Conservation (phyloP, 2,888 invertebrate species). For the Aleiodes alternator region DNA sequence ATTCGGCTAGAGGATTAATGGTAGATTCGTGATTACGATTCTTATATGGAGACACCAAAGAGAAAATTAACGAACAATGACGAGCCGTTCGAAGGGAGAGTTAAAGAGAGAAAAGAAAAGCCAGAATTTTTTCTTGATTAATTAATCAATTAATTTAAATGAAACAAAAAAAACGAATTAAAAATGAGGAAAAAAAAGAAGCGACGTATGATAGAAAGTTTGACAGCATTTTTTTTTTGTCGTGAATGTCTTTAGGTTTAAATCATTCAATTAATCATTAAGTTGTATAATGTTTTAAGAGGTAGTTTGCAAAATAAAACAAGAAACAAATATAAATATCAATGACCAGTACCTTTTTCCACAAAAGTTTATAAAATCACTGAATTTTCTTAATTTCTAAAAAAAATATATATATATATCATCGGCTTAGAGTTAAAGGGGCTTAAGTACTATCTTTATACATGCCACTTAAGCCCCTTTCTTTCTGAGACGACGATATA, state of each 20-base stretch:
- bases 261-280: slow-evolving; percentile 65
- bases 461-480: too few species aligned
- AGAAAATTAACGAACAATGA: slow-evolving; percentile 14
- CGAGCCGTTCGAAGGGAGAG: slow-evolving; percentile 36
- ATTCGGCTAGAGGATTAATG: neutral
- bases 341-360: slow-evolving; percentile 71
- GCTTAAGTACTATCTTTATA: too few species aligned
- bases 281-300: slow-evolving; percentile 72
- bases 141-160: slow-evolving; percentile 30
- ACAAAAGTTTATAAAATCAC: slow-evolving; percentile 50
- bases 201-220: slow-evolving; percentile 48
- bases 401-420: slow-evolving; percentile 36
- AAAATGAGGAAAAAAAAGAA: slow-evolving; percentile 48
- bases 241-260: slow-evolving; percentile 66
- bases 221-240: slow-evolving; percentile 59
- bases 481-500: too few species aligned
- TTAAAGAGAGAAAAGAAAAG: neutral
- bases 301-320: slow-evolving; percentile 70
- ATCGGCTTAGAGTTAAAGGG: too few species aligned
- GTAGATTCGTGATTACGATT: slow-evolving; percentile 36
- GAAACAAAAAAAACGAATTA: slow-evolving; percentile 6
- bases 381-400: slow-evolving; percentile 63
- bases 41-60: slow-evolving; percentile 47
- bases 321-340: neutral
- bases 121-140: neutral